These are phyloP conservation scores for Bugulina stolonifera DNA, from an alignment of 2,888 invertebrate species.

Conservation along the genomic window DNA sequence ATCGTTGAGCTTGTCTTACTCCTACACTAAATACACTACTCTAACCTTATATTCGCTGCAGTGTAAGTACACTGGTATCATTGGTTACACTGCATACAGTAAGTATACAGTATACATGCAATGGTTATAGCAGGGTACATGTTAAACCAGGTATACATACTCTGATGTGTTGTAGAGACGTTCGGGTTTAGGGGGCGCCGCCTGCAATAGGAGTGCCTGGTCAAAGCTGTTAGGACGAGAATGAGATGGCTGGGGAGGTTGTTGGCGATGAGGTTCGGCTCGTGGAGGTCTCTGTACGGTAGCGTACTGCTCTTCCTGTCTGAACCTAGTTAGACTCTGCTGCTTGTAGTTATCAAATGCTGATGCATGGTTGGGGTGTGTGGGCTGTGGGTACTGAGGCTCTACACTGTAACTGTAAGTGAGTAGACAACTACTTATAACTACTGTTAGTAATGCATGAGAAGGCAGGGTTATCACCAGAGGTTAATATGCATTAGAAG, in stretches of 20 bases:
- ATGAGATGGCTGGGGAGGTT: neutral
- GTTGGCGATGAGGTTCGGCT: neutral
- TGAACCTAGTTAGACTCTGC: neutral
- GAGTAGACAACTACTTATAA: too few species aligned
- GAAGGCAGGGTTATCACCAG: too few species aligned
- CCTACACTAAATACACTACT: too few species aligned
- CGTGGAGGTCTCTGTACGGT: neutral
- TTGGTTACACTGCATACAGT: too few species aligned
- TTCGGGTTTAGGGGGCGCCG: constrained; percentile 16
- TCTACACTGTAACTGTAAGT: constrained; percentile 14
- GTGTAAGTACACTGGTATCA: too few species aligned
- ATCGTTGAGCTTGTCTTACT: too few species aligned
- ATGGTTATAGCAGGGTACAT: too few species aligned
- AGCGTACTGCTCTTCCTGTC: constrained; percentile 20
- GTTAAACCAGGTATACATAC: constrained; percentile 17
- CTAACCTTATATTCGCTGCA: too few species aligned
- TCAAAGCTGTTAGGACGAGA: constrained; percentile 8
- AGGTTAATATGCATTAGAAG: too few species aligned
- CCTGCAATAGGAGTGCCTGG: constrained; percentile 16
- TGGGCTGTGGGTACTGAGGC: neutral
- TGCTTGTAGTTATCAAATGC: constrained; percentile 22
- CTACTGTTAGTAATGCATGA: too few species aligned
- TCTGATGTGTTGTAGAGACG: constrained; percentile 12
- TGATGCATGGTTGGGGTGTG: neutral
- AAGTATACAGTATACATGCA: too few species aligned